Percentiles rank a stretch among this genome's conserved stretches.
phyloP scores from a whole-genome alignment of 53 echinoderm and acorn worm genomes.

The Echinometra lucunter region DNA sequence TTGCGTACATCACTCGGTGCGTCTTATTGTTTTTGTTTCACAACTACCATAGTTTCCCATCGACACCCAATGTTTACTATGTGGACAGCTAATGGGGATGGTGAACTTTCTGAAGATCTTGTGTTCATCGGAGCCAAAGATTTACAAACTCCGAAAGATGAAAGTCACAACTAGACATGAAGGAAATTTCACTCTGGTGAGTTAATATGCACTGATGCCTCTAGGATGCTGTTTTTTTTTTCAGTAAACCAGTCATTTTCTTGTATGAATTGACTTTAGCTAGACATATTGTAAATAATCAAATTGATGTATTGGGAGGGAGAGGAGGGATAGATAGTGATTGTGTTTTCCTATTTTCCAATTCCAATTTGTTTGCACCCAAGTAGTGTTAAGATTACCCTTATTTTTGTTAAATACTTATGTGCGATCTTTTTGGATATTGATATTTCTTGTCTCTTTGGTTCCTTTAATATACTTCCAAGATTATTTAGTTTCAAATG shows the following conservation, averaged over 20 bases:
- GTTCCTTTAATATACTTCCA: no score
- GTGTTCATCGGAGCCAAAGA: conserved; percentile 71
- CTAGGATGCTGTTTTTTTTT: neutral
- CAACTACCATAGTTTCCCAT: conserved; percentile 71
- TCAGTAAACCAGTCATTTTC: neutral
- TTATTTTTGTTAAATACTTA: no score
- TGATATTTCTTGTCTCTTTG: no score
- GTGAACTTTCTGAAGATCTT: conserved; percentile 78
- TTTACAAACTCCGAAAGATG: conserved; percentile 77
- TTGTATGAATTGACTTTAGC: neutral
- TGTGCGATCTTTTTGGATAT: no score
- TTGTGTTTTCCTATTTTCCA: neutral
- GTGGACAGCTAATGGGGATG: conserved; percentile 95
- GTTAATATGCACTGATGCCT: neutral
- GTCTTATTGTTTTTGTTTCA: neutral
- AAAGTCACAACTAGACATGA: conserved; percentile 87
- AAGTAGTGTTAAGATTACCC: no score
- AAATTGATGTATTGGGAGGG: neutral
- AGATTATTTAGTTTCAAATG: no score
- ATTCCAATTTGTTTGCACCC: no score
- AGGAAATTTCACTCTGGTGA: conserved; percentile 88
- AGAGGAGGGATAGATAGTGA: neutral
- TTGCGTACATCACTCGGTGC: neutral
- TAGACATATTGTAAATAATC: neutral
- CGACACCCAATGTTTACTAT: conserved; percentile 83